Evolutionary conservation across 2,113 vertebrate genomes (phyloP).

Genomic region (Megaceryle maxima): DNA sequence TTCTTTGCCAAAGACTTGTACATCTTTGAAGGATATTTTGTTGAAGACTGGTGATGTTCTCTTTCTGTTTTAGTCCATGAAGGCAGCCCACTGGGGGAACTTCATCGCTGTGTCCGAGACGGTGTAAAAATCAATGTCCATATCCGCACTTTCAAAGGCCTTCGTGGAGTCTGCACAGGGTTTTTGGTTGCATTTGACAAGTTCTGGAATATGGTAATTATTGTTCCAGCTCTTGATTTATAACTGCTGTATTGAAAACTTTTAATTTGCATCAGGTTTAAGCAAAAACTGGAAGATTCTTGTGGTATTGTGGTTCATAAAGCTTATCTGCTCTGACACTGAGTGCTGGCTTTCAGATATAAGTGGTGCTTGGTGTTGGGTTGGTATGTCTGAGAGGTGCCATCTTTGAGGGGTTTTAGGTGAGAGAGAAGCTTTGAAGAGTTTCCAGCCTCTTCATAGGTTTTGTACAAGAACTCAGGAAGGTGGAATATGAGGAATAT

Average conservation of each 20-base stretch:
- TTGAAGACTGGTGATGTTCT: not conserved
- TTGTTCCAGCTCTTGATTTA: not conserved
- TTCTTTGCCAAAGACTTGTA: not conserved
- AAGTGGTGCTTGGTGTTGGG: not conserved
- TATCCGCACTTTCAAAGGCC: slow-evolving; percentile 94
- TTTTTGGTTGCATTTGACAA: slow-evolving; percentile 97
- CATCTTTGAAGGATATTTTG: not conserved
- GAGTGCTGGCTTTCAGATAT: not conserved
- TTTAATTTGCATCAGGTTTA: not conserved
- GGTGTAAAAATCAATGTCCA: slow-evolving; percentile 91
- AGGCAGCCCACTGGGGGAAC: slow-evolving; percentile 91
- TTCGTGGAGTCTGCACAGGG: slow-evolving; percentile 93
- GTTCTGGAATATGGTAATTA: slow-evolving; percentile 97
- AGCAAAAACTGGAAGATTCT: not conserved
- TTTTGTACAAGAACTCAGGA: not conserved
- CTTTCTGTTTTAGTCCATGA: slow-evolving; percentile 81
- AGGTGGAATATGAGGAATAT: not conserved
- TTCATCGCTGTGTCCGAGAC: slow-evolving; percentile 90
- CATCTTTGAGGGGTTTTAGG: not conserved
- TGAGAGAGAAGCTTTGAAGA: not conserved
- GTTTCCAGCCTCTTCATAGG: not conserved
- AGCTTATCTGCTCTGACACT: not conserved
- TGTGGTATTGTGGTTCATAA: not conserved
- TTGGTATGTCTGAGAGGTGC: not conserved
- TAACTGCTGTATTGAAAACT: not conserved